phyloP scores from a whole-genome alignment of 2,797 vertebrate species.

The Platalea minor region DNA sequence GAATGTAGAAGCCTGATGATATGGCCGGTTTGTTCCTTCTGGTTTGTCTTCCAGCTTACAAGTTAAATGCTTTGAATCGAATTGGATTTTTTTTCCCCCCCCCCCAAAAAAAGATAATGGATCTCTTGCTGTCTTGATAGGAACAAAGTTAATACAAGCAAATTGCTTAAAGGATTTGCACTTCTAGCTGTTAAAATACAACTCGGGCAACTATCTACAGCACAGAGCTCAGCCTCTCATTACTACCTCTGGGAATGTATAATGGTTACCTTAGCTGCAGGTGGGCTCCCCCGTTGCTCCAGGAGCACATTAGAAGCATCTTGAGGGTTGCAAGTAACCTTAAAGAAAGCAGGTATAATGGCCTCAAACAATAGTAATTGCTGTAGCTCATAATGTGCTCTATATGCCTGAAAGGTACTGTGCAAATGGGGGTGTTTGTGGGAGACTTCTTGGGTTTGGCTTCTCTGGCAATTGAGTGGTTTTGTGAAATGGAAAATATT shows the following conservation, averaged over 20 bases:
- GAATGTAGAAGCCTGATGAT: background rate
- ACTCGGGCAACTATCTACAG: background rate
- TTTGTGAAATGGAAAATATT: background rate
- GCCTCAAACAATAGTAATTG: background rate
- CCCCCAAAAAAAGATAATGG: background rate
- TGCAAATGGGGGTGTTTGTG: background rate
- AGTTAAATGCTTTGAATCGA: background rate
- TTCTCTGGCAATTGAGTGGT: background rate
- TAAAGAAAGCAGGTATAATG: background rate
- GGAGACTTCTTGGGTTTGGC: background rate
- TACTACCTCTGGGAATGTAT: conserved; percentile 35
- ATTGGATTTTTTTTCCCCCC: background rate
- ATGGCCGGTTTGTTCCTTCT: background rate
- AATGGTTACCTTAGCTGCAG: conserved; percentile 60
- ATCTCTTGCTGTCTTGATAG: background rate
- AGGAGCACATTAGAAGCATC: conserved; percentile 54
- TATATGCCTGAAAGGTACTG: background rate
- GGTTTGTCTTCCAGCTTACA: background rate
- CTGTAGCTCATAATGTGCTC: background rate
- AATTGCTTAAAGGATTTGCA: background rate
- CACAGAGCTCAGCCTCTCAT: conserved; percentile 37
- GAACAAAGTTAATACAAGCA: conserved; percentile 25
- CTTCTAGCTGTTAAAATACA: background rate
- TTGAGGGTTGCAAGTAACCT: conserved; percentile 9
- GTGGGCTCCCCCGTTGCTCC: conserved; percentile 38